These are phyloP conservation scores for Neodiprion lecontei DNA, from an alignment of 1,140 invertebrate species.

Conservation along the genomic window DNA sequence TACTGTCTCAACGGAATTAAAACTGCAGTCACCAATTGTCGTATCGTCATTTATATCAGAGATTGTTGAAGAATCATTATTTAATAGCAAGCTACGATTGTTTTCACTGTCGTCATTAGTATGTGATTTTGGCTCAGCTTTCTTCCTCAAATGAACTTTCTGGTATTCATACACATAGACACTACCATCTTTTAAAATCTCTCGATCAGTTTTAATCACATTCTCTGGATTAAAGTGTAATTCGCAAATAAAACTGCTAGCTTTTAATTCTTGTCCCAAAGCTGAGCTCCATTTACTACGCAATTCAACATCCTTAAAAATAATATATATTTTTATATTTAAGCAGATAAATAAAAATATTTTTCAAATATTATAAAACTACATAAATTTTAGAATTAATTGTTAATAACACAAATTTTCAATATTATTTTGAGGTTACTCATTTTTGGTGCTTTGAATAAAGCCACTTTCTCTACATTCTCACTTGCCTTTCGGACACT, in stretches of 20 bases:
- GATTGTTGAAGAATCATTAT: background rate
- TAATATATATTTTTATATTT: background rate
- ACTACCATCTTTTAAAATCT: constrained; percentile 14
- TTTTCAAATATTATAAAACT: background rate
- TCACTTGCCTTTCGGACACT: constrained; percentile 16
- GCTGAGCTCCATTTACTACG: constrained; percentile 7
- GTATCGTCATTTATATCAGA: too few species aligned
- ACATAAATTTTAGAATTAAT: background rate
- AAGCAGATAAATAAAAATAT: constrained; percentile 3
- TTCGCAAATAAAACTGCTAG: constrained; percentile 12
- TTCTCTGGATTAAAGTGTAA: constrained; percentile 16
- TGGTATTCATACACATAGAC: constrained; percentile 12
- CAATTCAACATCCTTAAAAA: constrained; percentile 15
- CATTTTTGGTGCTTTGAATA: constrained; percentile 17
- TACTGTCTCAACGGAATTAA: too few species aligned
- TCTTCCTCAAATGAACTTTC: constrained; percentile 16
- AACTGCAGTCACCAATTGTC: too few species aligned
- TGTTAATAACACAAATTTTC: constrained; percentile 6
- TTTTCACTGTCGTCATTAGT: constrained; percentile 1
- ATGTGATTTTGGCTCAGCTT: background rate
- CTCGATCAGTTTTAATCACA: constrained; percentile 11
- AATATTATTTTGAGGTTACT: constrained; percentile 17
- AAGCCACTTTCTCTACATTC: constrained; percentile 6
- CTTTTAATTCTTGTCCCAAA: constrained; percentile 10
- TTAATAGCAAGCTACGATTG: constrained; percentile 8